Percentiles rank a stretch among this genome's conserved stretches.
Evolutionary conservation across 1,140 invertebrate genomes (phyloP).

Genomic region (Schmidtea mediterranea): DNA sequence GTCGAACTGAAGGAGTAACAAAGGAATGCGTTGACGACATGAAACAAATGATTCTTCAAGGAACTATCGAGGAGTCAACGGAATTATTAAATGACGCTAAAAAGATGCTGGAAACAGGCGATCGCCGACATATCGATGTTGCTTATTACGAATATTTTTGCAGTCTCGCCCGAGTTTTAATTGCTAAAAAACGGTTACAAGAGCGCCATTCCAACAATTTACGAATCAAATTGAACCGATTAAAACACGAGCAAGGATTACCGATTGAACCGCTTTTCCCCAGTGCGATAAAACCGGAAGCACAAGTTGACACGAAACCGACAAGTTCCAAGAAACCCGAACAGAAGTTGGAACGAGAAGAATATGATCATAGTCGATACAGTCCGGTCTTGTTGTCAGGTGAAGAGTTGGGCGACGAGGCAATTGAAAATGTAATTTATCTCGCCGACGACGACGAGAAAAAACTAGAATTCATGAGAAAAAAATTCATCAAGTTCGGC

Average conservation of each 20-base stretch:
- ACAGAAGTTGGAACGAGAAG: constrained; percentile 16
- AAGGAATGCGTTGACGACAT: background rate
- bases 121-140: constrained; percentile 7
- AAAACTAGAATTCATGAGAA: no score
- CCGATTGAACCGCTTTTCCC: background rate
- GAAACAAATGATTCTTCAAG: background rate
- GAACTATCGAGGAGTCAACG: background rate
- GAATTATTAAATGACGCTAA: background rate
- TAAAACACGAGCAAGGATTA: constrained; percentile 39
- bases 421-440: constrained; percentile 5
- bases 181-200: constrained; percentile 60
- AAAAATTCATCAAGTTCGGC: no score
- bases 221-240: constrained; percentile 53
- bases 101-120: background rate
- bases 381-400: background rate
- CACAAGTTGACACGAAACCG: background rate
- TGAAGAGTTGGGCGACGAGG: background rate
- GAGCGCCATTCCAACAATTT: constrained; percentile 73
- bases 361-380: constrained; percentile 15
- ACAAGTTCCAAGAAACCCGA: constrained; percentile 14
- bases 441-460: no score
- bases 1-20: background rate
- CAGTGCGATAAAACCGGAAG: background rate
- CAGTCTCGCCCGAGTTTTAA: constrained; percentile 72
- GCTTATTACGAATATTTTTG: constrained; percentile 80